Base-by-base conservation (phyloP, 2,113 vertebrate species). In the Macaca mulatta region DNA sequence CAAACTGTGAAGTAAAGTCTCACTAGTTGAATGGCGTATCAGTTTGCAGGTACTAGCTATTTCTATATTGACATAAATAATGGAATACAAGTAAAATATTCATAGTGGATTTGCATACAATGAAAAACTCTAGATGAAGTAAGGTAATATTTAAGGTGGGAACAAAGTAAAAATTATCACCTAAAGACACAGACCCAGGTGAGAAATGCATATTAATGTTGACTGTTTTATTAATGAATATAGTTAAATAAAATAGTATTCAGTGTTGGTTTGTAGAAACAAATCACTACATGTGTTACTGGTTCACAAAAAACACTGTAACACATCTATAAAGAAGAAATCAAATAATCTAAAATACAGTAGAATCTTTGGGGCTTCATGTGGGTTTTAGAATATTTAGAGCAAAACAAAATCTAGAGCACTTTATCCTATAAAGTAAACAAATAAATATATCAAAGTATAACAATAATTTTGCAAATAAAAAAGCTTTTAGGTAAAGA, bases 131-230 rank as follows among this genome's bases (percentile, higher is more conserved):
- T 89, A 77, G 64, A 20, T 90, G 43, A 96, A 96, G 61, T 83
- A 87, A 38, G 75, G 17, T 91, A 74, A 30, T 69, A 80, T 88
- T 84, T 88, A 83, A 75, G 48, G 32, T 67, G 20, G 45, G 94
- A 94, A 67, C 55, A 93, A 90, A 89, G 77, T 83, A 74, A 94
- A 93, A 96, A 74, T 87, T 74, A 87, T 80, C 25, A 94, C 30
- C 30, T 67, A 77, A 87, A 92, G 38, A 67, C 38, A 48, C 40
- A 84, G 81, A 80, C 38, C 48, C 75, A 86, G 55, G 11, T 84
- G 83, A 27, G 59, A 94, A 89, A 67, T 81, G 23, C 22, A 45
- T 57, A 57, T 75, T 57, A 57, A 48, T 48, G 10, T 20, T 92
- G 64, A 81, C 27, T 77, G 8, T 93, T 94, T 92, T 79, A 87